Evolutionary conservation across 2,888 invertebrate genomes (phyloP).

Genomic region (Caenorhabditis virilis): DNA sequence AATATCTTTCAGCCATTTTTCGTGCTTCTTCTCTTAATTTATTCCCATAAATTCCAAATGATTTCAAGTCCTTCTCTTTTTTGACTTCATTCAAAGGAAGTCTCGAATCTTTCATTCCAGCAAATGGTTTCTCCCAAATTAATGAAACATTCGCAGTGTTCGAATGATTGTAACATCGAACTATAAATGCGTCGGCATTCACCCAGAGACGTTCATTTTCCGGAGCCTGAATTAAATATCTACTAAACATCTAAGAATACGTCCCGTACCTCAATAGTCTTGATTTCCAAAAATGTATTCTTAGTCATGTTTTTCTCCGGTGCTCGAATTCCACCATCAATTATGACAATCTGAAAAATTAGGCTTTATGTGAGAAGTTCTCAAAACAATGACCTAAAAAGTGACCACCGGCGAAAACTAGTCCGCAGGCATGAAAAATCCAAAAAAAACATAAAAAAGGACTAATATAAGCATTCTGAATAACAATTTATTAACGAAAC

Average conservation of each 20-base stretch:
- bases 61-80: conserved; percentile 13
- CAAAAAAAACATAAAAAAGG: no score
- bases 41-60: conserved; percentile 21
- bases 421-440: no score
- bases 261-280: conserved; percentile 17
- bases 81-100: conserved; percentile 26
- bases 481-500: no score
- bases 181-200: conserved; percentile 41
- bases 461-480: no score
- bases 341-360: background rate
- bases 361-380: background rate
- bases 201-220: conserved; percentile 33
- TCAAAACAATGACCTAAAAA: no score
- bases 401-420: no score
- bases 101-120: conserved; percentile 37
- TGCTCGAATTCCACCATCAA: conserved; percentile 26
- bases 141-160: conserved; percentile 15
- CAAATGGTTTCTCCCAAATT: conserved; percentile 38
- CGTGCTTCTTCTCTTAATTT: conserved; percentile 5
- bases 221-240: conserved; percentile 35
- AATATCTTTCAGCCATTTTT: conserved; percentile 17
- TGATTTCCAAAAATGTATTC: conserved; percentile 11
- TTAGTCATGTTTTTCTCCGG: conserved; percentile 16
- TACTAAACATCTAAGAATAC: no score
- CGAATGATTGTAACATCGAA: conserved; percentile 30